Percentiles rank a stretch among this genome's conserved stretches.
Conservation (phyloP, 2,888 invertebrate species). For the Apodemia zela region DNA sequence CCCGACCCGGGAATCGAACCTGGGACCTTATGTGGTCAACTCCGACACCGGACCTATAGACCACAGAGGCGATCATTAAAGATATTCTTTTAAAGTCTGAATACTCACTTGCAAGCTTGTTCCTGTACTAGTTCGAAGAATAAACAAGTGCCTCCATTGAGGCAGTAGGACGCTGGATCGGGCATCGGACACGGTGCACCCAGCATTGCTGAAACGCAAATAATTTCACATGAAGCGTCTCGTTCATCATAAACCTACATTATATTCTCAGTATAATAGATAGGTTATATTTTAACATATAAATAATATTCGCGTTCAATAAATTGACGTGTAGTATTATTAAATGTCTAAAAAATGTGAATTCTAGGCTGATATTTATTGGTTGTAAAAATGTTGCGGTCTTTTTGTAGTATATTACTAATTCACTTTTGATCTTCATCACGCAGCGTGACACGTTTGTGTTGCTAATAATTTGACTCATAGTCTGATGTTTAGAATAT, state of each 20-base stretch:
- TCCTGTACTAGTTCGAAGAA: slow-evolving; percentile 89
- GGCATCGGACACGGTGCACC: slow-evolving; percentile 85
- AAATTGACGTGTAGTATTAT: neutral
- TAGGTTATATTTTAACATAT: neutral
- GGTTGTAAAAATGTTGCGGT: too few relatives aligned
- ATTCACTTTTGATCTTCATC: too few relatives aligned
- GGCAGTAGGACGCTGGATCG: slow-evolving; percentile 85
- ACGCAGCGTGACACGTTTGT: too few relatives aligned
- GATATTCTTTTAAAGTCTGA: neutral
- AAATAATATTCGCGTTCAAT: neutral
- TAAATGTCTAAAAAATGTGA: neutral
- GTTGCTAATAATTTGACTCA: too few relatives aligned
- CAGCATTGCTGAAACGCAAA: slow-evolving; percentile 55
- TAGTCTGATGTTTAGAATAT: too few relatives aligned
- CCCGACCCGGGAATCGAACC: too few relatives aligned
- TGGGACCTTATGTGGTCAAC: too few relatives aligned
- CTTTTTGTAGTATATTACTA: too few relatives aligned
- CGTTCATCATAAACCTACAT: slow-evolving; percentile 19
- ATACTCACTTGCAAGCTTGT: slow-evolving; percentile 92
- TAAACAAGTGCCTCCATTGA: slow-evolving; percentile 93
- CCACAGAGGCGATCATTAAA: too few relatives aligned
- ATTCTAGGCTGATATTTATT: too few relatives aligned
- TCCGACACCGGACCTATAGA: too few relatives aligned
- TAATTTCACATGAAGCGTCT: slow-evolving; percentile 3
- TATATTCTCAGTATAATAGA: neutral